phyloP scores from a whole-genome alignment of 2,797 vertebrate genomes.

The Adelosebastes latens region DNA sequence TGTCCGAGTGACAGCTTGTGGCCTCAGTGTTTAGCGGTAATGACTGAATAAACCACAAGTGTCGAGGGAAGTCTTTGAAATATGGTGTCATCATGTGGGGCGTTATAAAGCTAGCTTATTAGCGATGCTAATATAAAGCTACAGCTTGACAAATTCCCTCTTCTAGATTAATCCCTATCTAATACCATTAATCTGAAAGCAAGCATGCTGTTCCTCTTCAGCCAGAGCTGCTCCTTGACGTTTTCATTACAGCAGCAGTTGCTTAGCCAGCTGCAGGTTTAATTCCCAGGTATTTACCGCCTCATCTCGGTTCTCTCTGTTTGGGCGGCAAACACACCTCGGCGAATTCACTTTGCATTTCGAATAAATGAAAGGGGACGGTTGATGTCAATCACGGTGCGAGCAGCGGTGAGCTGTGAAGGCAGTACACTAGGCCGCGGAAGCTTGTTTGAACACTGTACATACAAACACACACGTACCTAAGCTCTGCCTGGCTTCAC shows the following conservation, averaged over 20 bases:
- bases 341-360: conserved; percentile 60
- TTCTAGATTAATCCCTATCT: conserved; percentile 70
- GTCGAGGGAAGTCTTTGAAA: conserved; percentile 30
- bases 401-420: conserved; percentile 25
- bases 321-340: conserved; percentile 50
- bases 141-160: conserved; percentile 68
- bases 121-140: conserved; percentile 61
- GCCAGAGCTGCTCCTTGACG: conserved; percentile 53
- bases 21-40: conserved; percentile 28
- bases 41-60: conserved; percentile 37
- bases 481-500: conserved; percentile 82
- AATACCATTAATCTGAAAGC: conserved; percentile 76
- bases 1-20: conserved; percentile 22
- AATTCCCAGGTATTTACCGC: conserved; percentile 63
- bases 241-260: conserved; percentile 65
- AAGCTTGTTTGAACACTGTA: conserved; percentile 41
- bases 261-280: conserved; percentile 60
- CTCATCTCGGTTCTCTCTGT: conserved; percentile 37
- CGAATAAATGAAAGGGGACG: conserved; percentile 45
- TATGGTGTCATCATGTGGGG: conserved; percentile 23
- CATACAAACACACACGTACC: conserved; percentile 40
- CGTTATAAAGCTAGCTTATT: conserved; percentile 56
- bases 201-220: conserved; percentile 63
- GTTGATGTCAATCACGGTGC: conserved; percentile 47
- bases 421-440: conserved; percentile 9